These are phyloP conservation scores for Oostethus manadensis DNA, from an alignment of 2,113 vertebrate species.

Conservation along the genomic window DNA sequence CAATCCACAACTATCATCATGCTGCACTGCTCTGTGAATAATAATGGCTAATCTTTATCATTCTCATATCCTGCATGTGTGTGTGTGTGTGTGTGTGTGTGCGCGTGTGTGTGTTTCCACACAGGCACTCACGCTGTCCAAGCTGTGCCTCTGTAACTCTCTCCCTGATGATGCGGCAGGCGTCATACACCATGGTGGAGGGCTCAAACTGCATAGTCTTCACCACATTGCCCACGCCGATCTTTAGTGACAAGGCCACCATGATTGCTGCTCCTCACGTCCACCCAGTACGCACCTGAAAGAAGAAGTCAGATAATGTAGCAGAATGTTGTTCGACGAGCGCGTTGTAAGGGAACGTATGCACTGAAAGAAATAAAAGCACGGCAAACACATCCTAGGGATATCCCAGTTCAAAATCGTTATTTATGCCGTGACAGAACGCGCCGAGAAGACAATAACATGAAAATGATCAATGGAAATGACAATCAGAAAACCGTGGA, in stretches of 20 bases:
- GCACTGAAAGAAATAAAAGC: too few species aligned
- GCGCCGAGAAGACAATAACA: not conserved
- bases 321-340: not conserved
- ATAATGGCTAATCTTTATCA: not conserved
- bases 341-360: too few species aligned
- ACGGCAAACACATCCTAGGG: not conserved
- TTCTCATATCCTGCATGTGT: not conserved
- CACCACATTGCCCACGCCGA: constrained; percentile 94
- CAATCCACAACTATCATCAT: too few species aligned
- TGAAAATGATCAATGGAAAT: not conserved
- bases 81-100: not conserved
- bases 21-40: not conserved
- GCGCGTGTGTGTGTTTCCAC: not conserved
- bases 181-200: constrained; percentile 95
- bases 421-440: not conserved
- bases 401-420: too few species aligned
- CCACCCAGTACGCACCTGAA: constrained; percentile 54
- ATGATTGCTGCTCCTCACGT: constrained; percentile 76
- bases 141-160: constrained; percentile 90
- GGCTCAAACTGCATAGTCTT: constrained; percentile 99
- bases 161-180: constrained; percentile 93
- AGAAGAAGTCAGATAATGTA: not conserved
- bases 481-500: not conserved
- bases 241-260: constrained; percentile 98
- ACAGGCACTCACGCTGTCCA: constrained; percentile 84